A percentile compares a stretch with the other conserved stretches of the same genome.
phyloP scores from a whole-genome alignment of 2,113 vertebrate species.

The Natator depressus region DNA sequence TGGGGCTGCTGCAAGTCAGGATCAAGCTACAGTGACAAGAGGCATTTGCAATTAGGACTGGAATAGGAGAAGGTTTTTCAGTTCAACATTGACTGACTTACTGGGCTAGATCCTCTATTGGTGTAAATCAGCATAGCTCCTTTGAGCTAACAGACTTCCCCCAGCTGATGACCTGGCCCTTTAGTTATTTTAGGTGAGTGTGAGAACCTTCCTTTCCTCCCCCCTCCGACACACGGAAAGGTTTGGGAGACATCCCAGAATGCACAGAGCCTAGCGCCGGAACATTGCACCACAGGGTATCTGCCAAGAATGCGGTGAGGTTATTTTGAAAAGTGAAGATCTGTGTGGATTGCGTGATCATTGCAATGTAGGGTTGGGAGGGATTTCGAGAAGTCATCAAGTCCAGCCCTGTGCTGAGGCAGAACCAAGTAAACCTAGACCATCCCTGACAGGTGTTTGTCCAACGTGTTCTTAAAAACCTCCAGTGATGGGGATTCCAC shows the following conservation, averaged over 20 bases:
- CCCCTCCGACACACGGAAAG: accelerated
- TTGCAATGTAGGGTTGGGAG: not conserved
- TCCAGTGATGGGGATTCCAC: too few relatives aligned
- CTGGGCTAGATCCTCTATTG: not conserved
- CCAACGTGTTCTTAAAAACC: too few relatives aligned
- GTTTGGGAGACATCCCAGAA: not conserved
- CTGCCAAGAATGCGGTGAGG: not conserved
- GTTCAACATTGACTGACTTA: not conserved
- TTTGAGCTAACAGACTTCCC: not conserved
- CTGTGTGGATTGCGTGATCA: not conserved
- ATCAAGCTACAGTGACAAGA: too few relatives aligned
- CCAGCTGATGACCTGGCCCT: not conserved
- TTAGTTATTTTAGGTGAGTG: not conserved
- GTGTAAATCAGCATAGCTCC: not conserved
- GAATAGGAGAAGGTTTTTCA: not conserved
- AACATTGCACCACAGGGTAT: not conserved
- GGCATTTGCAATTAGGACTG: not conserved
- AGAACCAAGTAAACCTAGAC: not conserved
- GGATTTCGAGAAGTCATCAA: not conserved
- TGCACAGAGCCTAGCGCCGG: not conserved
- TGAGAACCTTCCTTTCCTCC: too few relatives aligned
- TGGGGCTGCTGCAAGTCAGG: not conserved
- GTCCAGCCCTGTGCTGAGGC: not conserved
- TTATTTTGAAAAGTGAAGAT: not conserved
- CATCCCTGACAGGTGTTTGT: too few relatives aligned